Conservation (phyloP, 2,113 vertebrate genomes). For the Indicator maculatus region DNA sequence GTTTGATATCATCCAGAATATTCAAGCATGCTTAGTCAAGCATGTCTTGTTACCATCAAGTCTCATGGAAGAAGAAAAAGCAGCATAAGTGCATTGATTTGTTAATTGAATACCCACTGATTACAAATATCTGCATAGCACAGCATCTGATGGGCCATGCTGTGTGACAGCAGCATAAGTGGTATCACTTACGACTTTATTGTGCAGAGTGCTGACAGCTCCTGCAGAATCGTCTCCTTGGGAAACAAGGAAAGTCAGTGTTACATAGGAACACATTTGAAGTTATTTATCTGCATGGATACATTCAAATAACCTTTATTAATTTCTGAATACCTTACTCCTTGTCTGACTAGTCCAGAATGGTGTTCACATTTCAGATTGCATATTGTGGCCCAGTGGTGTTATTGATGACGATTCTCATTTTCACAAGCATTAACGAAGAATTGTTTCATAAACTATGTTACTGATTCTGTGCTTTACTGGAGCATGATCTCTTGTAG, state of each 20-base stretch:
- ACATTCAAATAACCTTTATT: not conserved
- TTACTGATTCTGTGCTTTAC: slow-evolving; percentile 1
- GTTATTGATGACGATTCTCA: not conserved
- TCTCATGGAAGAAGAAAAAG: not conserved
- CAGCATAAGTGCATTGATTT: not conserved
- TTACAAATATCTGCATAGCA: not conserved
- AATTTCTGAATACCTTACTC: not conserved
- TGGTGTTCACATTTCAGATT: not conserved
- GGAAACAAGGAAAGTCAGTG: not conserved
- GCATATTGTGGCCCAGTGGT: not conserved
- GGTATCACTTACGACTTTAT: not conserved
- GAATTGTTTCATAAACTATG: not conserved
- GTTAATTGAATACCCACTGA: not conserved
- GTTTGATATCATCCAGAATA: not conserved
- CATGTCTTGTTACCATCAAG: not conserved
- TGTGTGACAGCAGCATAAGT: not conserved
- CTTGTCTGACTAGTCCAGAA: not conserved
- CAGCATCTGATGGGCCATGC: not conserved
- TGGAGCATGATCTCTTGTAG: slow-evolving; percentile 21
- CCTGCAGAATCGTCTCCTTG: slow-evolving; percentile 25
- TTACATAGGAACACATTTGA: not conserved
- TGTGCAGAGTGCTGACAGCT: slow-evolving; percentile 25
- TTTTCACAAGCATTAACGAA: not conserved
- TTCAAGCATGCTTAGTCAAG: not conserved
- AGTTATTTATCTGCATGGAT: not conserved